Percentiles rank a stretch among this genome's conserved stretches.
Evolutionary conservation across 2,888 invertebrate species (phyloP).

Genomic region (Rutpela maculata): DNA sequence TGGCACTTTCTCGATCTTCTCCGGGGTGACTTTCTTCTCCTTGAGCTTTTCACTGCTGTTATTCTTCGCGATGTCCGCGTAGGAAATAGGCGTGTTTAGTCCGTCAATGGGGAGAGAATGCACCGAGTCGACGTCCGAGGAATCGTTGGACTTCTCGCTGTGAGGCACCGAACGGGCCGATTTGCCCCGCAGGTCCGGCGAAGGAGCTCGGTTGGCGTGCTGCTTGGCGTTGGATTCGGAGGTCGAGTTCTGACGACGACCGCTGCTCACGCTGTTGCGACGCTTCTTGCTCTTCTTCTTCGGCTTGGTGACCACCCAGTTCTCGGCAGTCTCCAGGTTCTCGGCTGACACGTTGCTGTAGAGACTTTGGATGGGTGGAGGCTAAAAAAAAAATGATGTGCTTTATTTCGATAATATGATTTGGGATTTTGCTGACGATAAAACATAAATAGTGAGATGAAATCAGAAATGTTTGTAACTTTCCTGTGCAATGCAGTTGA

Average conservation of each 20-base stretch:
- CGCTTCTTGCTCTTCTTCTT: constrained; percentile 87
- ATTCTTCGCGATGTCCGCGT: constrained; percentile 88
- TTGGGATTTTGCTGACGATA: too few species aligned
- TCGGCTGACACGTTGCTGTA: constrained; percentile 70
- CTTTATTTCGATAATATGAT: too few species aligned
- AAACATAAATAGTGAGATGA: too few species aligned
- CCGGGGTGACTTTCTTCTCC: constrained; percentile 63
- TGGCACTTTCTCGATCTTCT: constrained; percentile 58
- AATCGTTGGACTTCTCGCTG: constrained; percentile 88
- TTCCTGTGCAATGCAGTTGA: too few species aligned
- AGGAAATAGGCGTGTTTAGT: constrained; percentile 75
- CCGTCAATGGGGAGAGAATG: constrained; percentile 85
- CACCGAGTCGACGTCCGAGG: constrained; percentile 89
- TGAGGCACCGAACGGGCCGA: constrained; percentile 88
- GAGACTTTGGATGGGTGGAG: constrained; percentile 61
- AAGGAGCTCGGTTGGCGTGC: constrained; percentile 60
- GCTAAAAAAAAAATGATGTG: constrained; percentile 48
- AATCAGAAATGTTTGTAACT: too few species aligned
- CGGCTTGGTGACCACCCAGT: constrained; percentile 89
- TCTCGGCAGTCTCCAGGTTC: constrained; percentile 81
- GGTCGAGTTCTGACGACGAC: constrained; percentile 42
- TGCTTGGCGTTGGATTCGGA: constrained; percentile 44
- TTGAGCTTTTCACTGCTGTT: constrained; percentile 60
- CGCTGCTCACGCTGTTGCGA: constrained; percentile 74
- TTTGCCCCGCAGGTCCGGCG: constrained; percentile 75